These are phyloP conservation scores for Gallinago media DNA, from an alignment of 2,113 vertebrate species.

Conservation along the genomic window DNA sequence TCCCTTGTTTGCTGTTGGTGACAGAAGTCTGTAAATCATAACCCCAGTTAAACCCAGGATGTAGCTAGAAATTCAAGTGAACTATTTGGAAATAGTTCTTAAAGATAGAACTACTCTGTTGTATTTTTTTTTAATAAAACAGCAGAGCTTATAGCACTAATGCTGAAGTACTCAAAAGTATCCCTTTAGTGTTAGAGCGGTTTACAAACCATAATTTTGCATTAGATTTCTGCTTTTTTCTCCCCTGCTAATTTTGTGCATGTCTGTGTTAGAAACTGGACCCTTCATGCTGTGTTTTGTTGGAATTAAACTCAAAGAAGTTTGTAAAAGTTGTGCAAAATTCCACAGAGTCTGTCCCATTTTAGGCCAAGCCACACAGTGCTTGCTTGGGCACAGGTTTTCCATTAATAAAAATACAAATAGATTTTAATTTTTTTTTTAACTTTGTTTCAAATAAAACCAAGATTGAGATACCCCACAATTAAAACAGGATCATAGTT, in stretches of 20 bases:
- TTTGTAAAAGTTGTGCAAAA: background rate
- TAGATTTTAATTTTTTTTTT: background rate
- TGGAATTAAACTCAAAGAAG: background rate
- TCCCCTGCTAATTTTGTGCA: background rate
- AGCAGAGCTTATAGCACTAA: background rate
- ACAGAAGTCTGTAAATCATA: background rate
- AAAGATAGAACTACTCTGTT: background rate
- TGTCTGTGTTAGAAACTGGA: background rate
- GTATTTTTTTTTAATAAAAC: background rate
- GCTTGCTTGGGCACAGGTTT: background rate
- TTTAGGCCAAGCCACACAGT: background rate
- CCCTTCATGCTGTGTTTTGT: background rate
- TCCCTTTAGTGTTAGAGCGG: background rate
- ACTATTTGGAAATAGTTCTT: background rate
- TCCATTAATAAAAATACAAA: background rate
- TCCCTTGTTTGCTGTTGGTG: background rate
- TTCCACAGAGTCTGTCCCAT: background rate
- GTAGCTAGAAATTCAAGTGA: background rate
- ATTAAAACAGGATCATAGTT: background rate
- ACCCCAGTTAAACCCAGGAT: background rate
- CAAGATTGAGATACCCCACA: background rate
- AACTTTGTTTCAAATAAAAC: background rate
- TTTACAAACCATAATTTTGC: background rate
- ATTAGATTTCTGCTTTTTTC: background rate
- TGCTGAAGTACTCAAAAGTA: background rate